Conservation (phyloP, 2,888 invertebrate species). For the Tribolium freemani region DNA sequence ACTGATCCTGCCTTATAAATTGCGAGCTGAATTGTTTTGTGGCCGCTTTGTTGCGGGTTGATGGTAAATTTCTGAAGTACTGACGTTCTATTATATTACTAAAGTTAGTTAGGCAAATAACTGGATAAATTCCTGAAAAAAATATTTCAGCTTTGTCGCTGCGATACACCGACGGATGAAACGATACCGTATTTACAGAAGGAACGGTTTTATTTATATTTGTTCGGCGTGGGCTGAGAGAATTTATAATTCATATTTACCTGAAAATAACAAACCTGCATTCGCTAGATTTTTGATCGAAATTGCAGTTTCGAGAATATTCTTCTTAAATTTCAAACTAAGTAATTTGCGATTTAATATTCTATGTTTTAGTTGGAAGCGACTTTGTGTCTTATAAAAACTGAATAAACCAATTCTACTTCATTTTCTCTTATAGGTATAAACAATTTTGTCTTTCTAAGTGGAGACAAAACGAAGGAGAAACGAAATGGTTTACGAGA, state of each 20-base stretch:
- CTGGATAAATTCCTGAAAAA: slow-evolving; percentile 11
- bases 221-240: neutral
- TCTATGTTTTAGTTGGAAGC: too few species aligned
- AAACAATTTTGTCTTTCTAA: too few species aligned
- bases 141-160: neutral
- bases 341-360: too few species aligned
- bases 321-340: too few species aligned
- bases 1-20: slow-evolving; percentile 16
- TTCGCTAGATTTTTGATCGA: neutral
- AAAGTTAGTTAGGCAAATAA: slow-evolving; percentile 22
- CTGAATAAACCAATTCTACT: too few species aligned
- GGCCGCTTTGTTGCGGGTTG: slow-evolving; percentile 42
- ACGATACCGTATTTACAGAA: neutral
- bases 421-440: too few species aligned
- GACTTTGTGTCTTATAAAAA: too few species aligned
- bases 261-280: neutral
- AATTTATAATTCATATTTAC: neutral
- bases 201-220: neutral
- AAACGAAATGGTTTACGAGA: too few species aligned
- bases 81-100: slow-evolving; percentile 10
- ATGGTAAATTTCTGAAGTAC: slow-evolving; percentile 41
- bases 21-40: slow-evolving; percentile 36
- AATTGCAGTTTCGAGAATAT: too few species aligned
- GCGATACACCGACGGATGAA: neutral
- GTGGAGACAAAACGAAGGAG: too few species aligned